phyloP scores from a whole-genome alignment of 2,113 vertebrate species.

The Podiceps cristatus region DNA sequence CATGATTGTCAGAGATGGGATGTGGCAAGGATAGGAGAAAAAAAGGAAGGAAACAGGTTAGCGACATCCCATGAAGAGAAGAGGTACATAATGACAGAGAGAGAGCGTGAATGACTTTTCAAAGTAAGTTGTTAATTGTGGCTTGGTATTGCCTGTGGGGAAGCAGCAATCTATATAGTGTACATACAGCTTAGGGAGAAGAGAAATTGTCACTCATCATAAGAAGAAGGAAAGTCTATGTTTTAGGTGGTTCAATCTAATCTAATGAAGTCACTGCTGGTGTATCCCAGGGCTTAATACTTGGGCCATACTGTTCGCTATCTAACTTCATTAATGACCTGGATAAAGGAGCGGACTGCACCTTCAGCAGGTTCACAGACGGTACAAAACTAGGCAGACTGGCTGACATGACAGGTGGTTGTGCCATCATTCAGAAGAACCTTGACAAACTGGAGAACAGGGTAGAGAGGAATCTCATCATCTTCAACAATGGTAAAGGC shows the following conservation, averaged over 20 bases:
- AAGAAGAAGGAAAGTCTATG: neutral
- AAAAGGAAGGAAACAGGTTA: slow-evolving; percentile 36
- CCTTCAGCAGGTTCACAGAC: neutral
- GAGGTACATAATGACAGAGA: slow-evolving; percentile 27
- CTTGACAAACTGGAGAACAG: neutral
- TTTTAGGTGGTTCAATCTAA: neutral
- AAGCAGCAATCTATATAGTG: neutral
- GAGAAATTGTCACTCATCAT: neutral
- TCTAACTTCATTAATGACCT: neutral
- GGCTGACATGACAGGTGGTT: neutral
- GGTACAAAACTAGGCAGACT: neutral
- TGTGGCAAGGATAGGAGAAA: neutral
- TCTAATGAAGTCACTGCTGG: neutral
- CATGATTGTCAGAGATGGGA: neutral
- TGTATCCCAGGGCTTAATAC: neutral
- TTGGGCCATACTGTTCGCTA: neutral
- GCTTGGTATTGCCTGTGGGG: neutral
- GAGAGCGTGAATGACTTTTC: neutral
- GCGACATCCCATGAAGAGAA: neutral
- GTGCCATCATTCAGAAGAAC: neutral
- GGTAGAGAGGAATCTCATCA: neutral
- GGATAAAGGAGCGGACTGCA: neutral
- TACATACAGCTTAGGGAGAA: neutral
- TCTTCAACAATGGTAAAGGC: neutral
- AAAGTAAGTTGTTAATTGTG: neutral